phyloP scores from a whole-genome alignment of 2,888 invertebrate species.

The Creontiades dilutus region DNA sequence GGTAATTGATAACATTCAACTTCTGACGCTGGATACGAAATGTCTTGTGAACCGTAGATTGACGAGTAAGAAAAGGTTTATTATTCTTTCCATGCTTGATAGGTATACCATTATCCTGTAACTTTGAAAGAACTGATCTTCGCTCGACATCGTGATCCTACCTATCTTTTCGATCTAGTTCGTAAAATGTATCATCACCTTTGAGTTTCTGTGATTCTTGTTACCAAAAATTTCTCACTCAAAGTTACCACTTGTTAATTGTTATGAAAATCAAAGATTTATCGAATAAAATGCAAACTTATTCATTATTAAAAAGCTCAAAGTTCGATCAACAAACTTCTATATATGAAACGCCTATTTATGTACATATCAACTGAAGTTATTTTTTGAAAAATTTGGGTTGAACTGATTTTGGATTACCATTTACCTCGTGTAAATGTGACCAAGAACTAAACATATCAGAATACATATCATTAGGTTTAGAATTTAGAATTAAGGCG shows the following conservation, averaged over 20 bases:
- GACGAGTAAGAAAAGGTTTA: background rate
- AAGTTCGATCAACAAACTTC: conserved; percentile 58
- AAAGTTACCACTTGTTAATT: conserved; percentile 64
- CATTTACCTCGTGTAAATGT: conserved; percentile 73
- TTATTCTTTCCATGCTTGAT: background rate
- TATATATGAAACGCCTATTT: conserved; percentile 47
- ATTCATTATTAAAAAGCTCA: conserved; percentile 51
- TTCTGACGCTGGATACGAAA: background rate
- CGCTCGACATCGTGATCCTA: background rate
- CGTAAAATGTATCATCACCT: background rate
- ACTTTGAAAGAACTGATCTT: conserved; percentile 35
- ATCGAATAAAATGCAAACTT: conserved; percentile 42
- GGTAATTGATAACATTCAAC: background rate
- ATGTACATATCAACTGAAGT: conserved; percentile 9
- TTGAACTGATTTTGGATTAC: conserved; percentile 71
- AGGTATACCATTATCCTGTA: background rate
- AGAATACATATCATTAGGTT: conserved; percentile 73
- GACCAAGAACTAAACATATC: conserved; percentile 75
- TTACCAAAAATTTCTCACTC: conserved; percentile 57
- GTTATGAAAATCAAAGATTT: conserved; percentile 34
- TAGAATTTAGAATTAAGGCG: conserved; percentile 57
- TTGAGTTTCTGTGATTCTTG: conserved; percentile 61
- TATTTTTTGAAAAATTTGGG: conserved; percentile 18
- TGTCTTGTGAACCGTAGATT: background rate
- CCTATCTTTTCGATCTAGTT: background rate